Evolutionary conservation across 2,797 vertebrate genomes (phyloP).

Genomic region (Ctenopoma multispine): DNA sequence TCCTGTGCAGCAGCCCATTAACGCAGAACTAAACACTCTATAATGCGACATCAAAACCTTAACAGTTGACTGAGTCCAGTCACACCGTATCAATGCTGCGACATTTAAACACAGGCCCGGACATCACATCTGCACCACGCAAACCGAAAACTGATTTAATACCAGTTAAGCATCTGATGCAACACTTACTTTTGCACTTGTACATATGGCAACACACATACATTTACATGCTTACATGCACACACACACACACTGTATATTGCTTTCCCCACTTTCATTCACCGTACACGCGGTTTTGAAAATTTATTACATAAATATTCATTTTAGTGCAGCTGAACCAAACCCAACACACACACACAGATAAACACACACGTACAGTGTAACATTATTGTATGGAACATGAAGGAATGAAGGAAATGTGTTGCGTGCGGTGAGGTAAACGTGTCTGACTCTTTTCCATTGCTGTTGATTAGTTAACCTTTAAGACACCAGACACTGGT

Average conservation of each 20-base stretch:
- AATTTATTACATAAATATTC: conserved; percentile 9
- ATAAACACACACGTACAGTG: neutral
- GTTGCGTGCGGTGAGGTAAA: conserved; percentile 17
- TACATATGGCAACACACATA: conserved; percentile 18
- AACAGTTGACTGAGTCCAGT: conserved; percentile 78
- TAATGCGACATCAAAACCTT: conserved; percentile 76
- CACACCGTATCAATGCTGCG: conserved; percentile 80
- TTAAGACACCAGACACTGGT: conserved; percentile 67
- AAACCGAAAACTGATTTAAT: conserved; percentile 75
- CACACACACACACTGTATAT: neutral
- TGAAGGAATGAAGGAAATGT: too few relatives aligned
- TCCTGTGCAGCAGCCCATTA: conserved; percentile 75
- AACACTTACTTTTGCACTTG: conserved; percentile 27
- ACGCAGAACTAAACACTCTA: conserved; percentile 79
- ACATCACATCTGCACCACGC: conserved; percentile 67
- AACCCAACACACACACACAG: neutral
- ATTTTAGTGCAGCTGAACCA: neutral
- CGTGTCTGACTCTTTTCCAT: conserved; percentile 66
- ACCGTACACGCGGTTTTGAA: conserved; percentile 12
- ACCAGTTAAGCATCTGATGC: conserved; percentile 50
- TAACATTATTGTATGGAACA: neutral
- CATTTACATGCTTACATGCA: neutral
- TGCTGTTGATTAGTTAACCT: conserved; percentile 80
- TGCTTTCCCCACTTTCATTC: conserved; percentile 11
- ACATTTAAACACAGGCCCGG: conserved; percentile 75